Evolutionary conservation across 53 echinoderm and acorn worm genomes (phyloP), one percentile per base, ranked within the genome.

Genomic region (Echinarachnius parma): DNA sequence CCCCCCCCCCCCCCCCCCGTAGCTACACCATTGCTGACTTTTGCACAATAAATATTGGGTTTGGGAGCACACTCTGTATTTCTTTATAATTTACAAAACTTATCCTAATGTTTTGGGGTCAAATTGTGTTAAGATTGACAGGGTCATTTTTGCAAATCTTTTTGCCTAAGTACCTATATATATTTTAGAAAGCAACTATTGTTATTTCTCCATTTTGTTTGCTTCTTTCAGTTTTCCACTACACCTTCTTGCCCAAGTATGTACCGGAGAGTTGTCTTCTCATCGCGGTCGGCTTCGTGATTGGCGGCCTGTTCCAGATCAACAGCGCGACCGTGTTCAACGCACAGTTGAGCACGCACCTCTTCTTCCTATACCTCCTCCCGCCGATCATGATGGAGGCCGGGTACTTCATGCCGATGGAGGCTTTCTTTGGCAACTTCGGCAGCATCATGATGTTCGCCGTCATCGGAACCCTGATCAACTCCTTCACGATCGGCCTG

Each of bases 351-450:
- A 77, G 75, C 34, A 60, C 92, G 8, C 63, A 92, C 21, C 54
- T 91, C 42, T 98, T 98, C 78, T 98, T 98, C 61, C 86, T 98
- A 15, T 92, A 79, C 49, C 86, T 98, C 30, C 88, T 98, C 3
- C 98, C 98, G 11, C 98, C 98, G 21, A 98, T 98, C 62, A 91
- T 98, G 88, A 75, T 98, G 62, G 96, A 98, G 82, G 98, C 98
- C 0, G 92, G 98, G 4, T 98, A 98, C 61, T 98, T 98, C 60
- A 98, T 98, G 96, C 98, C 98, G 14, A 65, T 77, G 30, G 60
- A 82, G 42, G 82, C 98, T 9, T 98, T 98, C 80, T 92, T 84
- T 53, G 80, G 78, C 19, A 98, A 98, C 81, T 78, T 98, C 16
- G 88, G 92, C 13, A 98, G 92, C 19, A 98, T 98, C 46, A 80